These are phyloP conservation scores for Papilio protenor DNA, from an alignment of 2,888 invertebrate genomes.

Conservation along the genomic window DNA sequence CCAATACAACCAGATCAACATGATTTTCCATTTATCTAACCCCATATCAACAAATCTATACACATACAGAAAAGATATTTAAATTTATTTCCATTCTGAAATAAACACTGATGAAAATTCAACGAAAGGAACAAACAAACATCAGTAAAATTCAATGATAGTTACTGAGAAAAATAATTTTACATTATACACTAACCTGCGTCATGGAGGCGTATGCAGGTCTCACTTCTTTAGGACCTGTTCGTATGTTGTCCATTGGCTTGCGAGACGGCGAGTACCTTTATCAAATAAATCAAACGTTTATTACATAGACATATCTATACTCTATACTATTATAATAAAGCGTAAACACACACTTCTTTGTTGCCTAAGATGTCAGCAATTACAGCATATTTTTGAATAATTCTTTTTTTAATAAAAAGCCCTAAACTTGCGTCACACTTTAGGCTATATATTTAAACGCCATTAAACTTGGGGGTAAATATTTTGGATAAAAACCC, in stretches of 20 bases:
- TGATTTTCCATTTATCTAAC: background rate
- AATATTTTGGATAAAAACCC: too few relatives aligned
- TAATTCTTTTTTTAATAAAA: too few relatives aligned
- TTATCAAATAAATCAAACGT: background rate
- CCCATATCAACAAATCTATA: background rate
- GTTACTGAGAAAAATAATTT: background rate
- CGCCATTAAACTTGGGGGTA: too few relatives aligned
- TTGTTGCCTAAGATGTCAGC: too few relatives aligned
- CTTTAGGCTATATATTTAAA: too few relatives aligned
- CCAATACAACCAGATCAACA: too few relatives aligned
- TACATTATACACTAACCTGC: constrained; percentile 59
- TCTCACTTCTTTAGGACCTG: constrained; percentile 58
- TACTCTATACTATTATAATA: too few relatives aligned
- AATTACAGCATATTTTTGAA: too few relatives aligned
- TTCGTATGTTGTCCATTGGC: constrained; percentile 52
- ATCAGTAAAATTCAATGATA: background rate
- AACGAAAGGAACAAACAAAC: background rate
- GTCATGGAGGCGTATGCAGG: constrained; percentile 65
- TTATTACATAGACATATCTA: background rate
- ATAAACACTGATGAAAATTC: background rate
- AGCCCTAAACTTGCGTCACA: too few relatives aligned
- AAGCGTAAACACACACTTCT: too few relatives aligned
- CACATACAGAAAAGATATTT: background rate
- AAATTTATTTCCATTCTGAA: background rate
- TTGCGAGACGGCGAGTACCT: constrained; percentile 64